Evolutionary conservation across 2,797 vertebrate genomes (phyloP).

Genomic region (Sebastes cheni): DNA sequence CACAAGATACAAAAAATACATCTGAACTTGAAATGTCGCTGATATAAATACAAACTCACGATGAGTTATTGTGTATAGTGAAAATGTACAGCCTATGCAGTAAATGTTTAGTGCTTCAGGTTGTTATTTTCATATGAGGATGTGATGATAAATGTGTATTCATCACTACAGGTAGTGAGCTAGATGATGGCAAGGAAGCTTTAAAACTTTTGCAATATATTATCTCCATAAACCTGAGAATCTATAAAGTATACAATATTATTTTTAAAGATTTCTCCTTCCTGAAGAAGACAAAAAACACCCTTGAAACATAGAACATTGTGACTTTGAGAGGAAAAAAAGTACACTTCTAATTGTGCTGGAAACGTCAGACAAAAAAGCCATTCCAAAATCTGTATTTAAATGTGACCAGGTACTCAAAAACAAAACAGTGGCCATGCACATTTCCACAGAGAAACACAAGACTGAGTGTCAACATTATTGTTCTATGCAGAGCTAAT

Average conservation of each 20-base stretch:
- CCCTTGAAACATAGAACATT: slow-evolving; percentile 20
- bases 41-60: slow-evolving; percentile 39
- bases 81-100: slow-evolving; percentile 21
- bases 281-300: slow-evolving; percentile 38
- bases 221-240: slow-evolving; percentile 77
- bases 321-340: slow-evolving; percentile 23
- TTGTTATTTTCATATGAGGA: slow-evolving; percentile 17
- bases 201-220: slow-evolving; percentile 62
- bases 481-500: slow-evolving; percentile 49
- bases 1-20: slow-evolving; percentile 62
- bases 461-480: slow-evolving; percentile 37
- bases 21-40: slow-evolving; percentile 17
- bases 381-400: slow-evolving; percentile 36
- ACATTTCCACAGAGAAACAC: slow-evolving; percentile 57
- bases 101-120: slow-evolving; percentile 33
- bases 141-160: slow-evolving; percentile 27
- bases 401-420: slow-evolving; percentile 28
- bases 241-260: slow-evolving; percentile 54
- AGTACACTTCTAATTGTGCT: slow-evolving; percentile 34
- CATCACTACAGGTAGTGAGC: slow-evolving; percentile 34
- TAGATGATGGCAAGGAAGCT: slow-evolving; percentile 53
- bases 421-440: slow-evolving; percentile 60
- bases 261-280: slow-evolving; percentile 32
- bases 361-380: slow-evolving; percentile 36
- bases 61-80: slow-evolving; percentile 30